phyloP scores from a whole-genome alignment of 1,140 invertebrate species.

The Sminthurinus signatus region DNA sequence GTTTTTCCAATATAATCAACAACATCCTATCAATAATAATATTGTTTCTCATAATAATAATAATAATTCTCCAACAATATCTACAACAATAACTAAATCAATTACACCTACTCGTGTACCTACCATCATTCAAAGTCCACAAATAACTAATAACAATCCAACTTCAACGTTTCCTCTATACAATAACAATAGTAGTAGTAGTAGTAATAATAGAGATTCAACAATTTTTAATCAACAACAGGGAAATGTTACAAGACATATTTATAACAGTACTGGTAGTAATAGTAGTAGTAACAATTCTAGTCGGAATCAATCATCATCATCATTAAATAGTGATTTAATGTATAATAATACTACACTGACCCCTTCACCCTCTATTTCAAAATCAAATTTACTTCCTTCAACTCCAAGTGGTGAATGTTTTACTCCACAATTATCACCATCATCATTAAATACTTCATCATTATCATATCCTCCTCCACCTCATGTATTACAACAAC shows the following conservation, averaged over 20 bases:
- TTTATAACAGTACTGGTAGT: not conserved
- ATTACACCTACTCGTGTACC: too few species aligned
- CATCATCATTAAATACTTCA: not conserved
- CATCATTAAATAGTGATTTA: too few species aligned
- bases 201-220: too few species aligned
- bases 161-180: too few species aligned
- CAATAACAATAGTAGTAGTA: too few species aligned
- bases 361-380: too few species aligned
- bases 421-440: not conserved
- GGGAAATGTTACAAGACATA: not conserved
- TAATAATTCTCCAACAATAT: not conserved
- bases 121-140: not conserved
- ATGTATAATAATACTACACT: too few species aligned
- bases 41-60: too few species aligned
- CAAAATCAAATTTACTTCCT: not conserved
- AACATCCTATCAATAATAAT: constrained; percentile 22
- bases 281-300: not conserved
- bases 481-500: not conserved
- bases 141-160: too few species aligned
- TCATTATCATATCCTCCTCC: not conserved
- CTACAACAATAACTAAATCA: not conserved
- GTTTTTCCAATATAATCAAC: constrained; percentile 34
- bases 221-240: not conserved
- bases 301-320: constrained; percentile 5
- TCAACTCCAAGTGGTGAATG: not conserved